phyloP scores from a whole-genome alignment of 2,113 vertebrate species.

The Muscicapa adusta region DNA sequence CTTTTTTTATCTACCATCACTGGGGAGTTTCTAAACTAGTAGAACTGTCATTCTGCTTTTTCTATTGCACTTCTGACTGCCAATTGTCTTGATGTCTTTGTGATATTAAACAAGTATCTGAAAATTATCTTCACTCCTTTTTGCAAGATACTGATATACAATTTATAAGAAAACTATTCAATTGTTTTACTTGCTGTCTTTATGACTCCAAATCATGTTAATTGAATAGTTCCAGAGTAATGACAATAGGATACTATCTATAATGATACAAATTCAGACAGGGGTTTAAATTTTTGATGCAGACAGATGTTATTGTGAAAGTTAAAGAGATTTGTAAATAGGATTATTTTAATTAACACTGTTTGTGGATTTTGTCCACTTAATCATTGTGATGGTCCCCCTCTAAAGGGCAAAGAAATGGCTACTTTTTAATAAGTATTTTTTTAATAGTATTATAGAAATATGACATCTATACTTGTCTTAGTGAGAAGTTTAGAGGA shows the following conservation, averaged over 20 bases:
- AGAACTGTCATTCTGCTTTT: background rate
- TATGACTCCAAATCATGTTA: background rate
- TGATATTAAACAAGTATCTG: background rate
- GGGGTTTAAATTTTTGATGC: background rate
- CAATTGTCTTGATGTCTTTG: background rate
- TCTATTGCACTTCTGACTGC: background rate
- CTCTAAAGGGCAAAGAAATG: background rate
- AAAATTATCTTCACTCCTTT: background rate
- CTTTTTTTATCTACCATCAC: background rate
- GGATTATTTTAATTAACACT: background rate
- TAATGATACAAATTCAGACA: background rate
- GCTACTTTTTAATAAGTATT: background rate
- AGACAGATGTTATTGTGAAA: background rate
- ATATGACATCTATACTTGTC: background rate
- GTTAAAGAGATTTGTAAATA: background rate
- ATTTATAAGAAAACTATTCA: background rate
- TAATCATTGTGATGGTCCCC: background rate
- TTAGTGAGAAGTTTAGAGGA: background rate
- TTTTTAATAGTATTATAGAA: background rate
- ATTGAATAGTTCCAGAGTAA: background rate
- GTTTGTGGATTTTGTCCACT: background rate
- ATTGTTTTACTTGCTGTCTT: background rate
- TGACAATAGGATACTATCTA: background rate
- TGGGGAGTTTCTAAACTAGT: background rate
- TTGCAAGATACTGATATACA: background rate